A percentile compares a stretch with the other conserved stretches of the same genome.
Conservation (phyloP, 2,113 vertebrate genomes). For the Bos indicus region DNA sequence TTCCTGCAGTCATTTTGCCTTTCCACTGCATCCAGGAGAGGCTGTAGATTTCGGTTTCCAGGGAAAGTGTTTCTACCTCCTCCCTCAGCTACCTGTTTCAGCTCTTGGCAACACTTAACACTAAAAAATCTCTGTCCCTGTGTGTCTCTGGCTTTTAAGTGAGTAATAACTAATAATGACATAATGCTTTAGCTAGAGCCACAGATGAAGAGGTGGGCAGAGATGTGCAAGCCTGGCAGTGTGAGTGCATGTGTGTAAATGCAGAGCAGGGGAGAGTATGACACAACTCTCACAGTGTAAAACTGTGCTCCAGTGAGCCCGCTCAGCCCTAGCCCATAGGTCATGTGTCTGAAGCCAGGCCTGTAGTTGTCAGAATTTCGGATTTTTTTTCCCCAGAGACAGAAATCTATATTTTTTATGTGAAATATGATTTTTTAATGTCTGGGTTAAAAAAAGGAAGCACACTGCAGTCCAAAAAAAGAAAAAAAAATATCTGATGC, state of each 20-base stretch:
- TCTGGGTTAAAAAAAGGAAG: background rate
- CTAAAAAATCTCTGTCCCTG: slow-evolving; percentile 36
- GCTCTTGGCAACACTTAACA: slow-evolving; percentile 23
- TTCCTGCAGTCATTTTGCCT: background rate
- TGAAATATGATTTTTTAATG: background rate
- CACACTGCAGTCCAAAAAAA: background rate
- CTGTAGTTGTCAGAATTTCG: background rate
- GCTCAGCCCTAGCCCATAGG: background rate
- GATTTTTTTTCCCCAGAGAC: background rate
- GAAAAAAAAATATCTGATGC: background rate
- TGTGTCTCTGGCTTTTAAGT: slow-evolving; percentile 3
- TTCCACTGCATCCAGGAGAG: background rate
- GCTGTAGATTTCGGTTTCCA: slow-evolving; percentile 5
- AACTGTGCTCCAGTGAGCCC: background rate
- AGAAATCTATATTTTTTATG: slow-evolving; percentile 12
- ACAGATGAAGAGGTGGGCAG: background rate
- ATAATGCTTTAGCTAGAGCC: background rate
- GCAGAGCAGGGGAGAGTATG: background rate
- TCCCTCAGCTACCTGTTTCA: slow-evolving; percentile 24
- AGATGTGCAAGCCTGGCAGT: background rate
- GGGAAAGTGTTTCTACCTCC: slow-evolving; percentile 3
- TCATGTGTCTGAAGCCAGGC: background rate
- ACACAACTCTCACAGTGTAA: background rate
- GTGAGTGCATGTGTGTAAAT: fast-evolving
- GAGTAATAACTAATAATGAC: background rate